Evolutionary conservation across 2,113 vertebrate genomes (phyloP), one percentile per base, ranked within the genome.

Genomic region (Tragelaphus buxtoni): DNA sequence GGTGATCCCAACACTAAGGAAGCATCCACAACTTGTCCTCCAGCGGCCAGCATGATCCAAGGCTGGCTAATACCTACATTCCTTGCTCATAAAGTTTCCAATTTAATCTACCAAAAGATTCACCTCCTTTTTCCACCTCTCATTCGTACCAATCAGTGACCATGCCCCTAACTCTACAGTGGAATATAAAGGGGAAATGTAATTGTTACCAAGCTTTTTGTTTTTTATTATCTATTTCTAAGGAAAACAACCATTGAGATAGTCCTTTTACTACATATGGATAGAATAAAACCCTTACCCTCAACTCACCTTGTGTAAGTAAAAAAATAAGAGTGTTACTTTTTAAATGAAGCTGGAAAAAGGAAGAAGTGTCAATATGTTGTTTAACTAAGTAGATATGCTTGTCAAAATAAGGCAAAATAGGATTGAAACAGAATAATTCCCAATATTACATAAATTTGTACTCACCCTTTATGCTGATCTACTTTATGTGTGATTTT

Each of bases 401-500:
- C 84, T 81, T 89, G 32, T 58, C 39, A 18, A 95, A 87, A 90
- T 63, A 65, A 91, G 11, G 10, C n/a, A 55, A 95, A 74, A 86
- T 42, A 13, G 17, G 16, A 90, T 93, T 45, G 55, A 96, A 95
- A 80, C 17, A 84, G 91, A 87, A 90, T 51, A 58, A 60, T 12
- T 47, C 2, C 9, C 30, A 84, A 79, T 65, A 85, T 26, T 30
- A 30, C 5, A 49, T 53, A 88, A 88, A 49, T 85, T 39, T 79
- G 24, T 56, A 85, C 32, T 72, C 13, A 45, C 22, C 89, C 51
- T 86, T 76, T 42, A 63, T 84, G 87, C 35, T 89, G n/a, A 92
- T 90, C 53, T 39, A 65, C 35, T 81, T 96, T 94, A 61, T 22
- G 30, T 89, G 26, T 88, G 55, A 95, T 90, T 98, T 96, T 84